phyloP scores from a whole-genome alignment of 2,888 invertebrate species.

The Slavum lentiscoides region DNA sequence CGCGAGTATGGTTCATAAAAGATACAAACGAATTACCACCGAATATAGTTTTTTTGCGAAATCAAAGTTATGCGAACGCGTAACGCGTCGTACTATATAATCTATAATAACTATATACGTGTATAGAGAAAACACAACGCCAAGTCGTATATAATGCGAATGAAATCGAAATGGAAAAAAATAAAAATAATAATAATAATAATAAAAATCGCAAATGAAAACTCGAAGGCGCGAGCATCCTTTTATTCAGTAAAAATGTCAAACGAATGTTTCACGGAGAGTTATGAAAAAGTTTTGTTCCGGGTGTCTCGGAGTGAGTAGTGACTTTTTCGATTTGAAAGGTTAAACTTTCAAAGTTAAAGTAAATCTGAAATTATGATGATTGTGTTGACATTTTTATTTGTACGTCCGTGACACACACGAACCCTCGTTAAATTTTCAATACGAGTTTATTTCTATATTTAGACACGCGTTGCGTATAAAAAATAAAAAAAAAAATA shows the following conservation, averaged over 20 bases:
- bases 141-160: background rate
- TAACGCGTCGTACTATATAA: background rate
- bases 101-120: too few relatives aligned
- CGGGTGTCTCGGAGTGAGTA: background rate
- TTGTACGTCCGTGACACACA: background rate
- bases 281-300: constrained; percentile 15
- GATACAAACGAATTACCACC: too few relatives aligned
- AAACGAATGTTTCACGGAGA: background rate
- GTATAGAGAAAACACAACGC: background rate
- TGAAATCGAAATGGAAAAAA: constrained; percentile 4
- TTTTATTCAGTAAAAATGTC: constrained; percentile 6
- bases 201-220: background rate
- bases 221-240: background rate
- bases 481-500: background rate
- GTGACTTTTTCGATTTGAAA: constrained; percentile 33
- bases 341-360: constrained; percentile 30
- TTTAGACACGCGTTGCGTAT: background rate
- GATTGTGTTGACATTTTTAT: constrained; percentile 42
- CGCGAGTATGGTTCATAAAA: too few relatives aligned
- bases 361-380: constrained; percentile 33
- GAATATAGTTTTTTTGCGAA: background rate
- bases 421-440: background rate
- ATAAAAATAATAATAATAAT: too few relatives aligned
- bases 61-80: background rate
- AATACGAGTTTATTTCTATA: background rate